Evolutionary conservation across 1,140 invertebrate genomes (phyloP).

Genomic region (Liolophura sinensis): DNA sequence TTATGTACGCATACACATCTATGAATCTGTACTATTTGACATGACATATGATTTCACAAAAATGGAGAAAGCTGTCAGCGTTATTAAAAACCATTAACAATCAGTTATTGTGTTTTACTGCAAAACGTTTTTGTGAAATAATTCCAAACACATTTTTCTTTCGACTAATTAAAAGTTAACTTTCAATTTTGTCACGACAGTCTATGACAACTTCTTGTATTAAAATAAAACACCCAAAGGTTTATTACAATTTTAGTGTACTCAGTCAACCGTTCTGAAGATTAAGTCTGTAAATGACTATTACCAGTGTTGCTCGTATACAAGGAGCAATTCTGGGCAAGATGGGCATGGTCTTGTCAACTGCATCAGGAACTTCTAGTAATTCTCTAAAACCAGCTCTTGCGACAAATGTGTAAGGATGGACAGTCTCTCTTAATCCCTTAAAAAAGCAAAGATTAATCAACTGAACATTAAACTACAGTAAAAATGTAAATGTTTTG

Average conservation of each 20-base stretch:
- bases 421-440: conserved; percentile 56
- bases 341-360: conserved; percentile 43
- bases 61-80: neutral
- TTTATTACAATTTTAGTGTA: neutral
- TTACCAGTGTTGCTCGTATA: conserved; percentile 52
- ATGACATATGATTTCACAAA: neutral
- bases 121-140: too few species aligned
- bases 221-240: neutral
- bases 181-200: neutral
- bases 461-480: too few species aligned
- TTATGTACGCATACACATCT: neutral
- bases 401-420: conserved; percentile 57
- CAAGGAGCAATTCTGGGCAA: conserved; percentile 47
- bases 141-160: too few species aligned
- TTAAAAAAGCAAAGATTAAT: conserved; percentile 15
- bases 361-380: conserved; percentile 39
- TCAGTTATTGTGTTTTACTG: too few species aligned
- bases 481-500: too few species aligned
- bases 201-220: neutral
- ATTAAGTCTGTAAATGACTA: neutral
- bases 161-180: neutral
- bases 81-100: conserved; percentile 1
- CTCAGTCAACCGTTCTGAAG: neutral
- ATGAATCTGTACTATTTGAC: neutral
- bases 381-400: conserved; percentile 54